Evolutionary conservation across 2,888 invertebrate genomes (phyloP).

Genomic region (Andrena dorsata): DNA sequence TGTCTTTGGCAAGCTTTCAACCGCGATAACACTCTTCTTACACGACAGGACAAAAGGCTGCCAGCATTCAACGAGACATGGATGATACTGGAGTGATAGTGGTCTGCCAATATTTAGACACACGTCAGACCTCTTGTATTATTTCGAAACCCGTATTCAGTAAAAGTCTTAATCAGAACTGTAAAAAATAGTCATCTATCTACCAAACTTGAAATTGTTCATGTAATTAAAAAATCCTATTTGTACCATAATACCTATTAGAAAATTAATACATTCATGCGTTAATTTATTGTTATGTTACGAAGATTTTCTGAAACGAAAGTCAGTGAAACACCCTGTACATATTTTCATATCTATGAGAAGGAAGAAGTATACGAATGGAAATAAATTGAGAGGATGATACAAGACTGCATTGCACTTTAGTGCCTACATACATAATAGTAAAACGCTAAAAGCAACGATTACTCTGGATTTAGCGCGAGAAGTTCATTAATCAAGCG

Average conservation of each 20-base stretch:
- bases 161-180: too few species aligned
- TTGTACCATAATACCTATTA: too few species aligned
- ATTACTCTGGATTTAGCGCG: slow-evolving; percentile 1
- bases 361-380: background rate
- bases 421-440: too few species aligned
- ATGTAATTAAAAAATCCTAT: too few species aligned
- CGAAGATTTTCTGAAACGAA: too few species aligned
- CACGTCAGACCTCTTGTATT: background rate
- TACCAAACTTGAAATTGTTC: too few species aligned
- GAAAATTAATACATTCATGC: too few species aligned
- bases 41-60: slow-evolving; percentile 37
- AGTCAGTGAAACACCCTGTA: too few species aligned
- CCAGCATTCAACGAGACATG: slow-evolving; percentile 47
- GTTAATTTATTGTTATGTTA: too few species aligned
- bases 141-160: too few species aligned
- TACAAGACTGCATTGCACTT: background rate
- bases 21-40: slow-evolving; percentile 53
- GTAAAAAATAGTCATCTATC: too few species aligned
- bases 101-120: slow-evolving; percentile 4
- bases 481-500: slow-evolving; percentile 43
- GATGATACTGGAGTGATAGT: slow-evolving; percentile 33
- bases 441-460: background rate
- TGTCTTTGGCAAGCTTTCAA: slow-evolving; percentile 66
- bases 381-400: background rate
- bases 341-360: background rate